phyloP scores from a whole-genome alignment of 1,140 invertebrate genomes.

The Ostrea denselamellosa region DNA sequence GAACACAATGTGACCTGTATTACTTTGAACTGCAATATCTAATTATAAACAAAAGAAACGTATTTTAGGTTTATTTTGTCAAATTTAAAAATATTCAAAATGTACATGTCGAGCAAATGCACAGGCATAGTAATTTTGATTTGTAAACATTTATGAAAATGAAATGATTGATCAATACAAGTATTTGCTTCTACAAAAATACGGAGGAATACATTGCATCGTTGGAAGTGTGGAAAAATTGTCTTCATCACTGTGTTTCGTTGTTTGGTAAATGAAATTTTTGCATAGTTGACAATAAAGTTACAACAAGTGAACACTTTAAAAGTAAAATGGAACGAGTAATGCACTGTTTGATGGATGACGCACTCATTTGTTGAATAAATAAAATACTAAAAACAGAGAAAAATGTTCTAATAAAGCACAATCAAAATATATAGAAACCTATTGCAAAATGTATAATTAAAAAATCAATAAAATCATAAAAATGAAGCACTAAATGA shows the following conservation, averaged over 20 bases:
- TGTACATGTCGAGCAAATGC: background rate
- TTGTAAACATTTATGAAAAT: background rate
- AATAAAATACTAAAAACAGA: background rate
- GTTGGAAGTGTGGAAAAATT: background rate
- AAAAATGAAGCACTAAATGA: background rate
- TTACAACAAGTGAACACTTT: background rate
- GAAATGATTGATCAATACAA: too few relatives aligned
- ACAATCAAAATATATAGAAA: background rate
- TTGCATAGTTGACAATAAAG: conserved; percentile 12
- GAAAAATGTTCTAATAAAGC: background rate
- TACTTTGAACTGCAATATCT: background rate
- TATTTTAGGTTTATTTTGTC: background rate
- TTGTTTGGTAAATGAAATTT: background rate
- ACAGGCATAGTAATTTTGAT: background rate
- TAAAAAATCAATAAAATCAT: background rate
- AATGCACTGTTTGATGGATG: background rate
- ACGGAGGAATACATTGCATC: background rate
- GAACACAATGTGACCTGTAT: background rate
- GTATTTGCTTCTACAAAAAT: background rate
- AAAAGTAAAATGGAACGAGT: background rate
- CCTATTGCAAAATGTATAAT: conserved; percentile 7
- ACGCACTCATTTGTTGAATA: background rate
- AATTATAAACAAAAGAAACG: background rate
- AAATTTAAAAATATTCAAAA: background rate
- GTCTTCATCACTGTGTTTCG: background rate